Evolutionary conservation across 2,113 vertebrate species (phyloP).

Genomic region (Perccottus glenii): DNA sequence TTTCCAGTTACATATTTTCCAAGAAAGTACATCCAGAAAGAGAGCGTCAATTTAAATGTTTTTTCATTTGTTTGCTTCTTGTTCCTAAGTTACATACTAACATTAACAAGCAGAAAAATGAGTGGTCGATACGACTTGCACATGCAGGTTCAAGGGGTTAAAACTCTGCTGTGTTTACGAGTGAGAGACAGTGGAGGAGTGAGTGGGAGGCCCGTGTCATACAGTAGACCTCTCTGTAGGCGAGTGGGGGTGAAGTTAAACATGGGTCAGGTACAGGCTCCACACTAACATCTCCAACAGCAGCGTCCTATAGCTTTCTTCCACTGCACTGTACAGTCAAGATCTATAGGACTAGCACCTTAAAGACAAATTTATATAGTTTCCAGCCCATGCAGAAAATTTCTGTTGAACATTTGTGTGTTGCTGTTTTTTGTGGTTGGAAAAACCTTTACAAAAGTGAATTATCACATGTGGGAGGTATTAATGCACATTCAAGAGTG

Average conservation of each 20-base stretch:
- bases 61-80: no score
- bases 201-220: slow-evolving; percentile 64
- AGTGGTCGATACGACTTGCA: slow-evolving; percentile 13
- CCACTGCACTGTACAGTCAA: slow-evolving; percentile 30
- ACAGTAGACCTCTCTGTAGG: slow-evolving; percentile 61
- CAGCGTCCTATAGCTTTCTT: slow-evolving; percentile 48
- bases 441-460: slow-evolving; percentile 20
- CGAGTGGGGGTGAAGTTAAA: slow-evolving; percentile 59
- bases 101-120: slow-evolving; percentile 2
- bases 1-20: no score
- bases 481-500: slow-evolving; percentile 66
- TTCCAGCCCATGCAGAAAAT: slow-evolving; percentile 7
- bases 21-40: no score
- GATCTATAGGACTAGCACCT: slow-evolving; percentile 38
- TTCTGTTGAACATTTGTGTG: neutral
- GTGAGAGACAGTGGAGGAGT: slow-evolving; percentile 23
- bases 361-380: slow-evolving; percentile 17
- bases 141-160: neutral
- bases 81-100: no score
- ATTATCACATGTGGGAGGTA: slow-evolving; percentile 71
- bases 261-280: slow-evolving; percentile 57
- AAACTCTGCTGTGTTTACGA: slow-evolving; percentile 1
- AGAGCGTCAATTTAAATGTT: no score
- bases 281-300: slow-evolving; percentile 56
- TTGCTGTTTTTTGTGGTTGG: slow-evolving; percentile 6